phyloP scores from a whole-genome alignment of 2,797 vertebrate genomes.

The Hybognathus amarus region DNA sequence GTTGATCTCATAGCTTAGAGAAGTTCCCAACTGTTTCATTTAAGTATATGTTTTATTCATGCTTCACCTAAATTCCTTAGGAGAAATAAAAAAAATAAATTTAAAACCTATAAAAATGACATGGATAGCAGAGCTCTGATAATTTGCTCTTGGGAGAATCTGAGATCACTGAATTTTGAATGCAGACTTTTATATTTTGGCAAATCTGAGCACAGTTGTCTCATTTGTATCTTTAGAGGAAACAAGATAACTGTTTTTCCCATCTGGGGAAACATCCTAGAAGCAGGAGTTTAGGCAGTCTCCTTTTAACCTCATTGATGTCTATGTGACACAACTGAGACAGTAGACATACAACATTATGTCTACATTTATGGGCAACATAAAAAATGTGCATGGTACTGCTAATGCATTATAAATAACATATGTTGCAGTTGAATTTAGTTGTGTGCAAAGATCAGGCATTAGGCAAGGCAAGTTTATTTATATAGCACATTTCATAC shows the following conservation, averaged over 20 bases:
- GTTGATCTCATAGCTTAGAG: too few relatives aligned
- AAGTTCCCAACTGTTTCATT: not conserved
- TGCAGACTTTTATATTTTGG: not conserved
- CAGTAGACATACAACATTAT: not conserved
- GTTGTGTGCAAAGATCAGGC: not conserved
- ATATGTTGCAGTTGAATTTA: not conserved
- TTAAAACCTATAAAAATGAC: not conserved
- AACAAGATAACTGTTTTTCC: not conserved
- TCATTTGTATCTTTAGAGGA: not conserved
- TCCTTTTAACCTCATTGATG: not conserved
- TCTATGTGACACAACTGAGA: not conserved
- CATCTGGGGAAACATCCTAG: not conserved
- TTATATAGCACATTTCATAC: too few relatives aligned
- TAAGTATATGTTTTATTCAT: not conserved
- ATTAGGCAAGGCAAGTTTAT: too few relatives aligned
- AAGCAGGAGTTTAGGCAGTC: not conserved
- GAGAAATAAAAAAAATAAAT: not conserved
- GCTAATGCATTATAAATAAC: not conserved
- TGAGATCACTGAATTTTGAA: not conserved
- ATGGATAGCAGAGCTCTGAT: not conserved
- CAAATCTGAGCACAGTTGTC: not conserved
- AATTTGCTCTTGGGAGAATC: conserved; percentile 12
- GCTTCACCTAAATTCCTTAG: not conserved
- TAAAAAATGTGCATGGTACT: not conserved
- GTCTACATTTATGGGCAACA: not conserved